Evolutionary conservation across 1,140 invertebrate genomes (phyloP).

Genomic region (Drosophila triauraria): DNA sequence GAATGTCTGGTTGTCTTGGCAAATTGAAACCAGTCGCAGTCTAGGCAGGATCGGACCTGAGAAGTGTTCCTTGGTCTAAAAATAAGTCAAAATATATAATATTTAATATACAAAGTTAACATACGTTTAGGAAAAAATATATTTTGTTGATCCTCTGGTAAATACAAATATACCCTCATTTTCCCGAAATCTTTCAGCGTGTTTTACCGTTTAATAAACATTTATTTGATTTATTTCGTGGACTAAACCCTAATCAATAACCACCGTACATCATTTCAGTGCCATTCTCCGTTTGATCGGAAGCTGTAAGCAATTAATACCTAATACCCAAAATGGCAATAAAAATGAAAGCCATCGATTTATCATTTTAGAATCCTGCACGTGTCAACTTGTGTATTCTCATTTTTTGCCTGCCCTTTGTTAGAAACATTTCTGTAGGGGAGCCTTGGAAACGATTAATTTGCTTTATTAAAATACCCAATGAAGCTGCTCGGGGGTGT

Average conservation of each 20-base stretch:
- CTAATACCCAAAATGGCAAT: slow-evolving; percentile 65
- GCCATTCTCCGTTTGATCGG: background rate
- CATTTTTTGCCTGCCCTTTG: slow-evolving; percentile 36
- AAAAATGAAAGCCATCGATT: slow-evolving; percentile 68
- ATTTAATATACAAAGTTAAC: no score
- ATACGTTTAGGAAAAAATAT: no score
- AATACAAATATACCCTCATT: background rate
- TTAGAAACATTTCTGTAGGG: slow-evolving; percentile 14
- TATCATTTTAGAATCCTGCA: slow-evolving; percentile 67
- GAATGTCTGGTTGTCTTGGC: background rate
- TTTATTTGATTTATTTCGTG: slow-evolving; percentile 30
- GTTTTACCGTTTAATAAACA: slow-evolving; percentile 1
- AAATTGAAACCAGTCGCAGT: slow-evolving; percentile 13
- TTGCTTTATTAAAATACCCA: slow-evolving; percentile 70
- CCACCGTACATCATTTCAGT: slow-evolving; percentile 28
- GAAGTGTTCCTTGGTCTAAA: background rate
- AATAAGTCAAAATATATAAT: background rate
- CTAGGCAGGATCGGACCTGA: background rate
- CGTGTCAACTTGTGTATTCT: slow-evolving; percentile 62
- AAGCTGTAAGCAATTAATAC: slow-evolving; percentile 67
- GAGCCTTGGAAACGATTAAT: slow-evolving; percentile 64
- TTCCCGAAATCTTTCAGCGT: background rate
- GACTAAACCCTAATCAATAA: slow-evolving; percentile 41
- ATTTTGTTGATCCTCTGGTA: no score
- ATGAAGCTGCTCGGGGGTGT: slow-evolving; percentile 13